Base-by-base conservation (phyloP, 2,797 vertebrate genomes). In the Paramormyrops hopkinsi region DNA sequence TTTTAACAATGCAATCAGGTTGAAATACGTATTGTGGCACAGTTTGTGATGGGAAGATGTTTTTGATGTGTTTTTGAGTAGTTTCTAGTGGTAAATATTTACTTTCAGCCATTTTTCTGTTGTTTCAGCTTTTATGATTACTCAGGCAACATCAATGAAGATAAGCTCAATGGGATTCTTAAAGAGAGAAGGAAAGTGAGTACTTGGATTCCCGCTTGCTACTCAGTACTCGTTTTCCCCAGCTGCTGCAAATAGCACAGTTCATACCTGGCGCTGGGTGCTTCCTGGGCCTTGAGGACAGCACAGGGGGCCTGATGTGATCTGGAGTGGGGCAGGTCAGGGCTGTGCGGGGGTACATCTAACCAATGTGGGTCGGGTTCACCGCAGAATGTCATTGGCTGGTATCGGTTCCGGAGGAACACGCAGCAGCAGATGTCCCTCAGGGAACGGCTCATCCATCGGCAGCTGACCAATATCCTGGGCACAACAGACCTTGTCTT, bases 401-500 rank as follows among this genome's bases (percentile, higher is more conserved):
- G 99, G 99, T 99, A 99, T 94, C 96, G 97, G 90, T 99, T 99
- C 92, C 96, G 98, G 91, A 97, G 98, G 89, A 99, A 99, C 94
- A 98, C 98, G 0, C 98, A 98, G 91, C 98, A 99, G 93, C 99
- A 99, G 93, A 99, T 99, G 98, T 99, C 99, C 0, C 99, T 99
- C 90, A 95, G 99, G 93, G 98, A 99, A 93, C 99, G 99, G 94
- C 97, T 98, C 92, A 96, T 99, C 90, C 99, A 99, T 73, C 98
- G 98, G 93, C 98, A 99, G 96, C 96, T 99, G 93, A 98, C 97
- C 90, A 95, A 97, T 92, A 96, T 99, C 91, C 97, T 99, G 2
- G 98, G 98, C 88, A 97, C 98, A 91, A 98, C 98, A 83, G 99
- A 99, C 93, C 97, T 99, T 0, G 97, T 99, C 96, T 99, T 99